phyloP scores from a whole-genome alignment of 2,888 invertebrate species.

The Pseudococcus viburni region DNA sequence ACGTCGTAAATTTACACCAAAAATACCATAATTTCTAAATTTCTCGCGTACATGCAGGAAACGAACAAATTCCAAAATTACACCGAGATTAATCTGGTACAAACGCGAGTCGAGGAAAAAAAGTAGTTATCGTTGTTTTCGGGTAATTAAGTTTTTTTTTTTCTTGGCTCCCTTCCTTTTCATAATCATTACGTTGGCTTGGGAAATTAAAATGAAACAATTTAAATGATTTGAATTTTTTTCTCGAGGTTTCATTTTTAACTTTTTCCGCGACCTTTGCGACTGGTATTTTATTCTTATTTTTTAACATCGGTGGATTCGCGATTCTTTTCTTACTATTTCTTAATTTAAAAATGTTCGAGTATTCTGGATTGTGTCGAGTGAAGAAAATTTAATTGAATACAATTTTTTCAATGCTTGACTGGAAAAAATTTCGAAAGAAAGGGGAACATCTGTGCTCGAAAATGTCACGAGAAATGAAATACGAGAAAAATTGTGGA shows the following conservation, averaged over 20 bases:
- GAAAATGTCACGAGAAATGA: no score
- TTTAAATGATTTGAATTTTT: conserved; percentile 25
- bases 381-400: no score
- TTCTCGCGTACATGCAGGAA: not conserved
- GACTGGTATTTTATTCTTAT: not conserved
- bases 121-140: conserved; percentile 24
- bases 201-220: conserved; percentile 17
- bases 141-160: conserved; percentile 15
- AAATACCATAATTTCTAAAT: conserved; percentile 1
- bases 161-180: not conserved
- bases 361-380: no score
- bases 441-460: no score
- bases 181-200: not conserved
- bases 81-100: not conserved
- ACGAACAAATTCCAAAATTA: not conserved
- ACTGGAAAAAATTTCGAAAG: no score
- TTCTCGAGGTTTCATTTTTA: not conserved
- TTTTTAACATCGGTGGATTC: not conserved
- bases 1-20: not conserved
- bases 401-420: no score
- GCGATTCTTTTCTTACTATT: not conserved
- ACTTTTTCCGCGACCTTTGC: not conserved
- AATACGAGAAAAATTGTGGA: no score
- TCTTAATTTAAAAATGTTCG: no score
- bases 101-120: not conserved